Evolutionary conservation across 2,888 invertebrate species (phyloP).

Genomic region (Drosophila rellima): DNA sequence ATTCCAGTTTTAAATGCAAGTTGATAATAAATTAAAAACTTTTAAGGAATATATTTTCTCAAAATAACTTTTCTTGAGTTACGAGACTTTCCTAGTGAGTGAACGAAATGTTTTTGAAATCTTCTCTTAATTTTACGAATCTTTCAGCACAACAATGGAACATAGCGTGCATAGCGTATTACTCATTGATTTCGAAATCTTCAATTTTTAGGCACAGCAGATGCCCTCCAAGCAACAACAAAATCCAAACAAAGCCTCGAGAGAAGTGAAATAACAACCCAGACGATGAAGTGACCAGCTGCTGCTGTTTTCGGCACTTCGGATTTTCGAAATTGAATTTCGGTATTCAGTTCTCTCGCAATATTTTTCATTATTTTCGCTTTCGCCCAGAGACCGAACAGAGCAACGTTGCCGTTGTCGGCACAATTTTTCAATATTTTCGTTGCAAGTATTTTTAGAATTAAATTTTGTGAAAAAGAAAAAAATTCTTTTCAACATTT

Average conservation of each 20-base stretch:
- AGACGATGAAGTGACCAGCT: slow-evolving; percentile 17
- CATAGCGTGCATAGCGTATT: not conserved
- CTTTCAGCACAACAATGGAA: not conserved
- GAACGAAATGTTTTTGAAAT: too few species aligned
- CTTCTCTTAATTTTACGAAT: not conserved
- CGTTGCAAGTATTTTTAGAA: slow-evolving; percentile 74
- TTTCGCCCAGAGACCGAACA: slow-evolving; percentile 52
- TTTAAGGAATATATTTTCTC: not conserved
- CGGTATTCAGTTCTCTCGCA: slow-evolving; percentile 47
- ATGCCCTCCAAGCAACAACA: slow-evolving; percentile 8
- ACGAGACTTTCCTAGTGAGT: too few species aligned
- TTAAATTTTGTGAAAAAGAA: slow-evolving; percentile 55
- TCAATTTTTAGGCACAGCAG: not conserved
- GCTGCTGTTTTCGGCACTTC: slow-evolving; percentile 44
- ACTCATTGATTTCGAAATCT: not conserved
- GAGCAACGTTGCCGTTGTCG: slow-evolving; percentile 43
- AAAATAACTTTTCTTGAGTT: not conserved
- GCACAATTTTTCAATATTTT: slow-evolving; percentile 71
- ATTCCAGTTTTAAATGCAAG: too few species aligned
- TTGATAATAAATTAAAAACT: too few species aligned
- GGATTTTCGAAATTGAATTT: slow-evolving; percentile 53
- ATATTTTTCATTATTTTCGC: slow-evolving; percentile 73
- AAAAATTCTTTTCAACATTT: slow-evolving; percentile 40
- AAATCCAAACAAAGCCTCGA: slow-evolving; percentile 14
- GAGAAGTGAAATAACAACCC: slow-evolving; percentile 5